A percentile compares a stretch with the other conserved stretches of the same genome.
Conservation (phyloP, 2,113 vertebrate species). For the Todiramphus saurophagus region DNA sequence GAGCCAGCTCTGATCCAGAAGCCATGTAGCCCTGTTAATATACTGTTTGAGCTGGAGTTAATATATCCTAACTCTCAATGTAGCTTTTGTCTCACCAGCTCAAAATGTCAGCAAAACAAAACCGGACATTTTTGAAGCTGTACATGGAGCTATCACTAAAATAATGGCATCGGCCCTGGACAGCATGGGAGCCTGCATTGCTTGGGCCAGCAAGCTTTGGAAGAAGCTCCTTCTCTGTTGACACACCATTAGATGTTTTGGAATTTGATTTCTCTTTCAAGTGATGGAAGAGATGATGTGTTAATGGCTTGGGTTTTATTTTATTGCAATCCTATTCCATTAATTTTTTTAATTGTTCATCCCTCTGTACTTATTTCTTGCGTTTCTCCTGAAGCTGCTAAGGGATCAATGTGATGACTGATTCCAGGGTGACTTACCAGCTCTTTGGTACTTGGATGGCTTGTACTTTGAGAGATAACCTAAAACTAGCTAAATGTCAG, state of each 20-base stretch:
- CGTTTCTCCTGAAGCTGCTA: background rate
- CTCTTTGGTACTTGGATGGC: background rate
- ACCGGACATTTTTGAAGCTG: background rate
- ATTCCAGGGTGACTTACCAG: background rate
- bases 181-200: background rate
- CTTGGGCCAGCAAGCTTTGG: background rate
- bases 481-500: background rate
- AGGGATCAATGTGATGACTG: background rate
- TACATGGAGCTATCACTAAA: background rate
- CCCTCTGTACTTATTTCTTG: background rate
- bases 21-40: background rate
- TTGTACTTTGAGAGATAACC: background rate
- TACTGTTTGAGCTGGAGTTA: background rate
- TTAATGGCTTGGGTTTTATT: background rate
- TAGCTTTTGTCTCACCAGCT: background rate
- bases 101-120: background rate
- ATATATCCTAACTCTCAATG: background rate
- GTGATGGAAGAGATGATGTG: background rate
- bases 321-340: background rate
- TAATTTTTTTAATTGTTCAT: background rate
- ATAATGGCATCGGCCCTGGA: background rate
- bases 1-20: constrained; percentile 13
- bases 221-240: background rate
- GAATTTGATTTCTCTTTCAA: background rate
- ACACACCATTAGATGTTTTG: background rate